These are phyloP conservation scores for Muraenolepis orangiensis DNA, from an alignment of 2,797 vertebrate species.

Conservation along the genomic window DNA sequence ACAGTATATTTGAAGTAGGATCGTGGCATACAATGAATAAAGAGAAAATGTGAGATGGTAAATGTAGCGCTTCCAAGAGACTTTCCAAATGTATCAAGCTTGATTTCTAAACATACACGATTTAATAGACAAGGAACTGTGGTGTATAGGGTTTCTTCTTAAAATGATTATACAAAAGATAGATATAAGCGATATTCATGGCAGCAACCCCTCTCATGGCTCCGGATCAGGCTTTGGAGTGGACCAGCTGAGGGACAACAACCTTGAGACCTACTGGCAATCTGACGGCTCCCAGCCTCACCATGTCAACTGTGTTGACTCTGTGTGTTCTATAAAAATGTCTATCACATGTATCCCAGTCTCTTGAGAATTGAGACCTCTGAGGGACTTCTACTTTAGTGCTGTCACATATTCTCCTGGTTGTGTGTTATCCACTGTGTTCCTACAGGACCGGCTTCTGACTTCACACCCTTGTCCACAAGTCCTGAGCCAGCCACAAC, in stretches of 20 bases:
- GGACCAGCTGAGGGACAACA: constrained; percentile 95
- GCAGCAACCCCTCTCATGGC: not conserved
- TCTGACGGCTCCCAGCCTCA: constrained; percentile 98
- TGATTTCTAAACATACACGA: not conserved
- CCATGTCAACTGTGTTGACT: constrained; percentile 95
- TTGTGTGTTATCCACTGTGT: not conserved
- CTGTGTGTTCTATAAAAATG: too few relatives aligned
- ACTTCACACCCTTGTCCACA: not conserved
- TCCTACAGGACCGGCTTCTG: not conserved
- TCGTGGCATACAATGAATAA: too few relatives aligned
- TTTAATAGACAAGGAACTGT: not conserved
- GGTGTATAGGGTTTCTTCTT: not conserved
- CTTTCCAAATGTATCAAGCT: not conserved
- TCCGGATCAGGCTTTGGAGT: constrained; percentile 87
- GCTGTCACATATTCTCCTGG: not conserved
- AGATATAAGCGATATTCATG: not conserved
- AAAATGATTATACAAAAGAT: not conserved
- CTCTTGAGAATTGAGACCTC: too few relatives aligned
- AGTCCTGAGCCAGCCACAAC: not conserved
- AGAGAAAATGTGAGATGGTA: too few relatives aligned
- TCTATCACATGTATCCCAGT: not conserved
- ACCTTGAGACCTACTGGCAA: constrained; percentile 98
- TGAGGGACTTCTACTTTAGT: too few relatives aligned
- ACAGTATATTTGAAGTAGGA: too few relatives aligned
- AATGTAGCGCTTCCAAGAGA: too few relatives aligned